Base-by-base conservation (phyloP, 2,797 vertebrate genomes). In the Rallus crepitans region DNA sequence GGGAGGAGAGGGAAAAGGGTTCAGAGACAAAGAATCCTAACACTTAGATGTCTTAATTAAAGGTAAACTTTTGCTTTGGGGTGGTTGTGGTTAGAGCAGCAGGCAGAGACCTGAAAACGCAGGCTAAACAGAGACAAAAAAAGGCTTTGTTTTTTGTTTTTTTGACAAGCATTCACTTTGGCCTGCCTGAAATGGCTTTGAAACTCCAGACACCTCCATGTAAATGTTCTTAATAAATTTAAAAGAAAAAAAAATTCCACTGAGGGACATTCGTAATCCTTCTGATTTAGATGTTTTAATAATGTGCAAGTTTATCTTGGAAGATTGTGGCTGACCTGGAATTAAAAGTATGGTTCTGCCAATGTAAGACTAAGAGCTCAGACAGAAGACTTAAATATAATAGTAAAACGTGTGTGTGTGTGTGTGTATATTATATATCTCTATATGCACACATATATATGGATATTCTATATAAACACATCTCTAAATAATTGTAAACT, bases 211-310 rank as follows among this genome's bases (percentile, higher is more conserved):
- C 87, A 96, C 93, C 82, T 96, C 89, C 53, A 68, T 84, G 92
- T 96, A 96, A 96, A 88, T 89, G 84, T 87, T 95, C 89, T 85
- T 94, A 96, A 95, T 96, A 90, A 93, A 91, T 72, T 15, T 27
- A 53, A 27, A 42, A 11, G 19, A 59, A 35, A 81, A 82, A 77
- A 92, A 83, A 82, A 10, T 20, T 73, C 76, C 1, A 0, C 48
- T 85, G 60, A 5, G 1, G 80, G 90, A 92, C 87, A 68, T 96
- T 87, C 95, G 83, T 92, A 96, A 96, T 97, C 89, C 85, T 94
- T 94, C 82, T 96, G 90, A 96, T 96, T 95, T 96, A 95, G 83
- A 86, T 91, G 81, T 94, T 97, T 97, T 96, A 97, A 96, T 96
- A 96, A 96, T 65, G 90, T 84, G 87, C 0, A 2, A 89, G 92